These are phyloP conservation scores for Andricus grossulariae DNA, from an alignment of 1,140 invertebrate genomes.

Conservation along the genomic window DNA sequence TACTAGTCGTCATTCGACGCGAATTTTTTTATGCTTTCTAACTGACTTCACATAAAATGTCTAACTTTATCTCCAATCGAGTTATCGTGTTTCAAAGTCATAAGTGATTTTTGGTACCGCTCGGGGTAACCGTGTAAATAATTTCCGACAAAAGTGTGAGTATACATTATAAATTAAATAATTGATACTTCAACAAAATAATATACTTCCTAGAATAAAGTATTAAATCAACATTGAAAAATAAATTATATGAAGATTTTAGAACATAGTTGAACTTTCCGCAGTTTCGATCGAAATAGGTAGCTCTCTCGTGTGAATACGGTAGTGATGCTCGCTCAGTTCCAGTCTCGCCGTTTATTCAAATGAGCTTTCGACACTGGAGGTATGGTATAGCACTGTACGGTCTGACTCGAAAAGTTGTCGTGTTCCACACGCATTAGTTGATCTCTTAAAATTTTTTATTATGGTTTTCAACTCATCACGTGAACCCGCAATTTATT, in stretches of 20 bases:
- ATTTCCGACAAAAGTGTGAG: too few relatives aligned
- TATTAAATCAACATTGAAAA: neutral
- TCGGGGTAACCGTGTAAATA: too few relatives aligned
- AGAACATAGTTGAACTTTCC: neutral
- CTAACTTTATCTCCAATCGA: too few relatives aligned
- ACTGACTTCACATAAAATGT: too few relatives aligned
- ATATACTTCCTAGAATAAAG: too few relatives aligned
- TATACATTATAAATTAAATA: too few relatives aligned
- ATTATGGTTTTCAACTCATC: conserved; percentile 13
- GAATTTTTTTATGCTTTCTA: too few relatives aligned
- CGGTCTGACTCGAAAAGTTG: conserved; percentile 31
- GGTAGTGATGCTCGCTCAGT: conserved; percentile 23
- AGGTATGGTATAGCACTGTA: conserved; percentile 38
- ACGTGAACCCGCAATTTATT: conserved; percentile 17
- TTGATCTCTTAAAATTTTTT: conserved; percentile 32
- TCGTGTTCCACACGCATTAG: conserved; percentile 46
- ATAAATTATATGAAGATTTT: neutral
- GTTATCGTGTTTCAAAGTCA: too few relatives aligned
- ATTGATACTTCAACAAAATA: too few relatives aligned
- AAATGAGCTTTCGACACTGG: conserved; percentile 50
- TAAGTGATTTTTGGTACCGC: too few relatives aligned
- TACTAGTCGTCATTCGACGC: too few relatives aligned
- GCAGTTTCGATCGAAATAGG: conserved; percentile 12
- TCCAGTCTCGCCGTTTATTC: conserved; percentile 42
- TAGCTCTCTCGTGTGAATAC: conserved; percentile 23